phyloP scores from a whole-genome alignment of 1,140 invertebrate species.

The Drosophila pectinifera region DNA sequence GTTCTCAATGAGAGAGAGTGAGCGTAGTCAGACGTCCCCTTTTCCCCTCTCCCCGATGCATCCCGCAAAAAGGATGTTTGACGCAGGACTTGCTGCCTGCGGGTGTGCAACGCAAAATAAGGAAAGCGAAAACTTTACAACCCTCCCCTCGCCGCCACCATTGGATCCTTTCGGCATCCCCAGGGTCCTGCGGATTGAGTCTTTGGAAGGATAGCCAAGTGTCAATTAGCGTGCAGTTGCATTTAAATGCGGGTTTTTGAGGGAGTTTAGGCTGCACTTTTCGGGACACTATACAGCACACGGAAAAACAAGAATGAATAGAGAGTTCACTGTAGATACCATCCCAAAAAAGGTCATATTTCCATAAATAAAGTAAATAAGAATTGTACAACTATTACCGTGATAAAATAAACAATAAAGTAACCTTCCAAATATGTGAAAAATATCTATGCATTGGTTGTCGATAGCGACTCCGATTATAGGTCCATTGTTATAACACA shows the following conservation, averaged over 20 bases:
- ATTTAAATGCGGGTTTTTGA: conserved; percentile 12
- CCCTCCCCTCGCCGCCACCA: not conserved
- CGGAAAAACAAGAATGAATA: too few relatives aligned
- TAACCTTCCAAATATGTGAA: too few relatives aligned
- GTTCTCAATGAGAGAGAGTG: conserved; percentile 48
- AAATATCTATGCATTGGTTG: too few relatives aligned
- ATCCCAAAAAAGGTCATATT: too few relatives aligned
- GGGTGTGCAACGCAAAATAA: conserved; percentile 16
- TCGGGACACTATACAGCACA: too few relatives aligned
- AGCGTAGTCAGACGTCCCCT: conserved; percentile 30
- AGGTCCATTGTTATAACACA: too few relatives aligned
- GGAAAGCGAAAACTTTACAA: conserved; percentile 36
- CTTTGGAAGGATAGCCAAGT: conserved; percentile 41
- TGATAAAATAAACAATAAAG: too few relatives aligned
- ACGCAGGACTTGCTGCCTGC: conserved; percentile 45
- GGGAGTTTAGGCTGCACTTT: not conserved
- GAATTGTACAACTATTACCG: too few relatives aligned
- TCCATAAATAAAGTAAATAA: too few relatives aligned
- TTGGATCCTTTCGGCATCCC: conserved; percentile 12
- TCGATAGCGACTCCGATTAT: too few relatives aligned
- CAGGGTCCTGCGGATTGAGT: conserved; percentile 21
- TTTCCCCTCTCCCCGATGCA: not conserved
- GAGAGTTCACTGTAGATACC: too few relatives aligned
- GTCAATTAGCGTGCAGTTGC: conserved; percentile 55
- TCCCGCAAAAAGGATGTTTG: conserved; percentile 33